These are phyloP conservation scores for Aphaenogaster ashmeadi DNA, from an alignment of 1,140 invertebrate species.

Conservation along the genomic window DNA sequence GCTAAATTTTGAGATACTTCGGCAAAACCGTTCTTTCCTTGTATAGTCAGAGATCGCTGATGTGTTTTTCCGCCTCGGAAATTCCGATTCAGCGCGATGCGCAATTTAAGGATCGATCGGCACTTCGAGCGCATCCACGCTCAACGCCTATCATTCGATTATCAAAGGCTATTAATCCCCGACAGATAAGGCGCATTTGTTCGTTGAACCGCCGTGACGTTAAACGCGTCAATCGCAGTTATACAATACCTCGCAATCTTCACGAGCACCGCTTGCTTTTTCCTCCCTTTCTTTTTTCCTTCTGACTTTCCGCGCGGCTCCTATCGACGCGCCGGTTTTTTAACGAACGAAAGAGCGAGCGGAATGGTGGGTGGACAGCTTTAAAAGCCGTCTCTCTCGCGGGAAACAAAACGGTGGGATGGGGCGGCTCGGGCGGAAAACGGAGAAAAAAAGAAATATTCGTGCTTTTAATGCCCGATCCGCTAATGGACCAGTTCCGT, in stretches of 20 bases:
- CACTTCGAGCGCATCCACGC: background rate
- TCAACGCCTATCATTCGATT: background rate
- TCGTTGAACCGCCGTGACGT: background rate
- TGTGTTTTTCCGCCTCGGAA: background rate
- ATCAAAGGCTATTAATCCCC: constrained; percentile 46
- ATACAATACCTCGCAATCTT: constrained; percentile 26
- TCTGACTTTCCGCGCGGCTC: background rate
- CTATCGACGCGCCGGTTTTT: constrained; percentile 33
- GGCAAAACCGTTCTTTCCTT: too few relatives aligned
- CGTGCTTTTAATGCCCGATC: constrained; percentile 58
- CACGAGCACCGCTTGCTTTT: background rate
- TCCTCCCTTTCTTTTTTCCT: background rate
- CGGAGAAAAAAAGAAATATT: constrained; percentile 39
- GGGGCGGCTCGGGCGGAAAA: background rate
- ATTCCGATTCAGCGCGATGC: background rate
- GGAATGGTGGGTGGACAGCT: background rate
- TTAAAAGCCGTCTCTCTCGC: constrained; percentile 32
- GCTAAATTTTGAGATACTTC: too few relatives aligned
- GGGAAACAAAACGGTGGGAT: constrained; percentile 35
- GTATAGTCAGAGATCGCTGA: background rate
- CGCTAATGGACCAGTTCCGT: constrained; percentile 59
- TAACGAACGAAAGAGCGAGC: constrained; percentile 20
- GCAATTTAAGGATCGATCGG: constrained; percentile 20
- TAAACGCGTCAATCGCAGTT: background rate
- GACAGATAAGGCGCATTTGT: constrained; percentile 39